A percentile compares a stretch with the other conserved stretches of the same genome.
Evolutionary conservation across 2,113 vertebrate genomes (phyloP).

Genomic region (Callaeas wilsoni): DNA sequence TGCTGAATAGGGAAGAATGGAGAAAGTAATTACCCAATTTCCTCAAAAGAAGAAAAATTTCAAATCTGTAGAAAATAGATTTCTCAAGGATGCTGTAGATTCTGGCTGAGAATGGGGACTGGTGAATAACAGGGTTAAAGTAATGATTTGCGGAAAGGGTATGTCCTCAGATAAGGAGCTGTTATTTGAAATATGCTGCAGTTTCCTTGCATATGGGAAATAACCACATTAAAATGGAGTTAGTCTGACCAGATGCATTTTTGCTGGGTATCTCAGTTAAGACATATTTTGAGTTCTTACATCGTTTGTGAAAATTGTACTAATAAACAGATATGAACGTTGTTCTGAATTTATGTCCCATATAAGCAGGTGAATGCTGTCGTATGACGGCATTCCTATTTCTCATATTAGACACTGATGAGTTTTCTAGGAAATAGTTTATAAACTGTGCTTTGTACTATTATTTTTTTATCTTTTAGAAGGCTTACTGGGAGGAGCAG

Average conservation of each 20-base stretch:
- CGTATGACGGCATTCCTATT: not conserved
- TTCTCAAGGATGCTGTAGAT: not conserved
- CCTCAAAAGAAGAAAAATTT: not conserved
- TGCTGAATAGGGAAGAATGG: not conserved
- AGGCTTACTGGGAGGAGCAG: constrained; percentile 80
- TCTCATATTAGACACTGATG: not conserved
- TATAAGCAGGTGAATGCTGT: not conserved
- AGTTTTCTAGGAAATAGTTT: not conserved
- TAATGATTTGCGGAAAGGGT: not conserved
- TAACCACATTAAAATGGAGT: not conserved
- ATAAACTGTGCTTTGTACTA: not conserved
- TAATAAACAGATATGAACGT: not conserved
- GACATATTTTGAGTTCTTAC: not conserved
- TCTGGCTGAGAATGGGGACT: not conserved
- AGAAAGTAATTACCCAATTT: not conserved
- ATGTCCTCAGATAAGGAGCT: not conserved
- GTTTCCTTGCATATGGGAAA: not conserved
- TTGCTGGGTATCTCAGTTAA: not conserved
- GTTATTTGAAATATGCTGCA: not conserved
- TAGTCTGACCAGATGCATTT: not conserved
- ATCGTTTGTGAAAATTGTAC: not conserved
- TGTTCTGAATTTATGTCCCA: not conserved
- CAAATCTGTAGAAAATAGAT: not conserved
- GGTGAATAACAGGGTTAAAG: not conserved
- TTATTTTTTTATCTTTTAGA: constrained; percentile 65